Percentiles rank a stretch among this genome's conserved stretches.
phyloP scores from a whole-genome alignment of 35 echinoderm and acorn worm genomes.

The Stichopus chloronotus region DNA sequence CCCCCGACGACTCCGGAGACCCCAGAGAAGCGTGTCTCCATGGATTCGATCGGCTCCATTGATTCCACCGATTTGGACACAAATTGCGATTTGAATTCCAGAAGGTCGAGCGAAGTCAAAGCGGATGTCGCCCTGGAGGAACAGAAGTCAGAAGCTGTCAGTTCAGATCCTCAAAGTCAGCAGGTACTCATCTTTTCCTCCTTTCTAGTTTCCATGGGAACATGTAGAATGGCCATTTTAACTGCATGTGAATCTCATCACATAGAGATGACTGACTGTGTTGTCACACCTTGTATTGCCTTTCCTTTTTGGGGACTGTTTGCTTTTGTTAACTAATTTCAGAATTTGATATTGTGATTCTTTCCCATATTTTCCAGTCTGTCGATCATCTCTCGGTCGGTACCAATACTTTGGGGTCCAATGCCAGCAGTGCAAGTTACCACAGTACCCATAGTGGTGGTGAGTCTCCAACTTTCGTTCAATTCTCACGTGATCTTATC shows the following conservation, averaged over 20 bases:
- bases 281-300: background rate
- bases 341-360: background rate
- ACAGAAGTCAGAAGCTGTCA: background rate
- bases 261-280: too few relatives aligned
- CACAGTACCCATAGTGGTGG: constrained; percentile 35
- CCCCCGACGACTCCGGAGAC: background rate
- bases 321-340: background rate
- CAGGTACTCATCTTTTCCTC: background rate
- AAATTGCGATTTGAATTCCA: background rate
- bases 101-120: background rate
- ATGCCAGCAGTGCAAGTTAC: constrained; percentile 36
- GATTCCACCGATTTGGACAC: constrained; percentile 8
- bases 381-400: background rate
- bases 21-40: background rate
- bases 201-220: too few relatives aligned
- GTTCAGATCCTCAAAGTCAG: background rate
- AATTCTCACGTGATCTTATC: too few relatives aligned
- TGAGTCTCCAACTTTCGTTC: background rate
- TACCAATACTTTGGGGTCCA: constrained; percentile 10
- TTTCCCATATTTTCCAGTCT: background rate
- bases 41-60: constrained; percentile 19
- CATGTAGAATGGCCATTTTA: too few relatives aligned
- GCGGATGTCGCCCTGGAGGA: background rate
- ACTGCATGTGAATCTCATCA: too few relatives aligned
- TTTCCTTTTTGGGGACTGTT: background rate